phyloP scores from a whole-genome alignment of 2,113 vertebrate species.

The Psettodes erumei region DNA sequence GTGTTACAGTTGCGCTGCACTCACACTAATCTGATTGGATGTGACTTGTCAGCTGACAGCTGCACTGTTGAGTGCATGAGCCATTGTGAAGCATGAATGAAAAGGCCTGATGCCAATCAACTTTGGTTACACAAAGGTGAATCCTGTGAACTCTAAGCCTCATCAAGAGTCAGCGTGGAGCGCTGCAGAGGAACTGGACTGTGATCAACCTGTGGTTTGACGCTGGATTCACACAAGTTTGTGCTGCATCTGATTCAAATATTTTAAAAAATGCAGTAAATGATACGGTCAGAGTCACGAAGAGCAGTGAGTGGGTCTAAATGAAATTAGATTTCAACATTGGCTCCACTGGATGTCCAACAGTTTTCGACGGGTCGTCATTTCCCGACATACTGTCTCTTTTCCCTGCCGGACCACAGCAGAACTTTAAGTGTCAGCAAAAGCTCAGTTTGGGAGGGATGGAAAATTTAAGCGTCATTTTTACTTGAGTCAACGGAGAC shows the following conservation, averaged over 20 bases:
- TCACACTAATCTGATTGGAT: background rate
- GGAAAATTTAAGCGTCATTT: constrained; percentile 10
- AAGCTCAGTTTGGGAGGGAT: background rate
- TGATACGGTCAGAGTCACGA: background rate
- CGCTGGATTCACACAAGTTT: background rate
- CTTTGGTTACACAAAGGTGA: background rate
- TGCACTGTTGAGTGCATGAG: background rate
- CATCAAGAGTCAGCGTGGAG: background rate
- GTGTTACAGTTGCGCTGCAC: no score
- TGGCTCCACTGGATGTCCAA: background rate
- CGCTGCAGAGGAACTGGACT: background rate
- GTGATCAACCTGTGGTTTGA: background rate
- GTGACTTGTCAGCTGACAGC: no score
- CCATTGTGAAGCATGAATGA: background rate
- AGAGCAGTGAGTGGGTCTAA: background rate
- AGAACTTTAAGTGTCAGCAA: background rate
- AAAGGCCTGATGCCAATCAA: background rate
- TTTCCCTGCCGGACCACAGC: background rate
- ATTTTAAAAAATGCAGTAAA: background rate
- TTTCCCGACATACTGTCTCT: constrained; percentile 12
- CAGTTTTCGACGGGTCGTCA: background rate
- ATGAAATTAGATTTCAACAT: background rate
- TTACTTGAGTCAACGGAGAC: background rate
- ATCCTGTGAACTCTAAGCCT: background rate
- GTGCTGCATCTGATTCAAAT: background rate